phyloP scores from a whole-genome alignment of 2,797 vertebrate species.

The Bufotes viridis region DNA sequence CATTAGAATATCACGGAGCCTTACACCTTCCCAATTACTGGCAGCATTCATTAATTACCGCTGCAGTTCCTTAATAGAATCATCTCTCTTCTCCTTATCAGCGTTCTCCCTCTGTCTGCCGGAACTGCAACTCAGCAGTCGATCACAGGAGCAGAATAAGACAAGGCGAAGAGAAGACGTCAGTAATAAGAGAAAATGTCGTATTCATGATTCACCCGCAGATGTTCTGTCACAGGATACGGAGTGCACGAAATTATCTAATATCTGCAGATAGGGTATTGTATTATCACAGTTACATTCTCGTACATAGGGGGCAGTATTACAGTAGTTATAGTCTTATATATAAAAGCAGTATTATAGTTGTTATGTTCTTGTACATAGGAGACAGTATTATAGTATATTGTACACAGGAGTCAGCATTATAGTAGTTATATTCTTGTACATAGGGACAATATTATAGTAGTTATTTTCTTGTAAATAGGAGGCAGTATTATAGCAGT shows the following conservation, averaged over 20 bases:
- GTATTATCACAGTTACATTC: not conserved
- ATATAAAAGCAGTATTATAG: not conserved
- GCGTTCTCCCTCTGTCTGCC: conserved; percentile 80
- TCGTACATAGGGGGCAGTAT: not conserved
- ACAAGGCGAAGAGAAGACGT: conserved; percentile 58
- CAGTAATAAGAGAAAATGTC: conserved; percentile 13
- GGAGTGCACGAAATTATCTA: not conserved
- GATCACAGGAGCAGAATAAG: conserved; percentile 79
- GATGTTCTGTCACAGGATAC: not conserved
- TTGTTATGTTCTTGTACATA: not conserved
- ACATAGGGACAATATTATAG: too few relatives aligned
- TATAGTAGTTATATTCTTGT: too few relatives aligned
- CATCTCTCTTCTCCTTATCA: conserved; percentile 76
- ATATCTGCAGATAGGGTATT: not conserved
- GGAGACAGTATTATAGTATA: too few relatives aligned
- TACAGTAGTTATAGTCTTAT: not conserved
- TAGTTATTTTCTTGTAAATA: not conserved
- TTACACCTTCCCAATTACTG: conserved; percentile 98
- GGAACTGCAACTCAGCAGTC: conserved; percentile 76
- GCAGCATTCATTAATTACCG: conserved; percentile 98
- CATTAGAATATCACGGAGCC: conserved; percentile 92
- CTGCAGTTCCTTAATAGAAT: conserved; percentile 82
- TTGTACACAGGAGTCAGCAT: too few relatives aligned
- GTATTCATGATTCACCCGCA: not conserved
- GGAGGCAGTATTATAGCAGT: not conserved